A percentile compares a stretch with the other conserved stretches of the same genome.
These are phyloP conservation scores for Salticus scenicus DNA, from an alignment of 2,888 invertebrate species.

Conservation along the genomic window DNA sequence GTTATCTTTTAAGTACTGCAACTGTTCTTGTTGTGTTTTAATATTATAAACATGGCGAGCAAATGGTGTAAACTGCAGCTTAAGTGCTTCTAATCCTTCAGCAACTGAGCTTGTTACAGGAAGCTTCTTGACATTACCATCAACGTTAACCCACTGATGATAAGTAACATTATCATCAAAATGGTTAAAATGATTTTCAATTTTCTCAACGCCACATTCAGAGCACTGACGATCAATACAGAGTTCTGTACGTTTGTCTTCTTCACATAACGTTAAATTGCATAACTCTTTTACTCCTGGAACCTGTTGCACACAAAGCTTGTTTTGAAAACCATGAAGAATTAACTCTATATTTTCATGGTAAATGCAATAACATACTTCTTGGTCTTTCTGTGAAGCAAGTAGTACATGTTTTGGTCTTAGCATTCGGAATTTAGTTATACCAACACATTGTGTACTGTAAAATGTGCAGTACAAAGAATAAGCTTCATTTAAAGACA, in stretches of 20 bases:
- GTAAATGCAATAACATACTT: too few species aligned
- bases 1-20: constrained; percentile 7
- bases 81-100: not conserved
- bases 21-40: not conserved
- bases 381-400: too few species aligned
- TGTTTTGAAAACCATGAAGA: too few species aligned
- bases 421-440: too few species aligned
- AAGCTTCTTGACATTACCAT: not conserved
- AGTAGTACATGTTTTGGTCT: too few species aligned
- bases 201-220: not conserved
- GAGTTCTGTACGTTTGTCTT: not conserved
- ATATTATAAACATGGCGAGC: constrained; percentile 15
- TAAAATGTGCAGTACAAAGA: too few species aligned
- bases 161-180: not conserved
- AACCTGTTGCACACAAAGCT: too few species aligned
- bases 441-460: too few species aligned
- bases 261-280: not conserved
- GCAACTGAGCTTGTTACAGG: not conserved
- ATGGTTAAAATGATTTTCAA: constrained; percentile 3
- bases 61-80: constrained; percentile 6
- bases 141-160: constrained; percentile 7
- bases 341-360: too few species aligned
- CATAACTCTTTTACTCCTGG: too few species aligned
- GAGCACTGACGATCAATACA: constrained; percentile 12
- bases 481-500: too few species aligned